These are phyloP conservation scores for Opisthograptis luteolata DNA, from an alignment of 2,888 invertebrate genomes.

Conservation along the genomic window DNA sequence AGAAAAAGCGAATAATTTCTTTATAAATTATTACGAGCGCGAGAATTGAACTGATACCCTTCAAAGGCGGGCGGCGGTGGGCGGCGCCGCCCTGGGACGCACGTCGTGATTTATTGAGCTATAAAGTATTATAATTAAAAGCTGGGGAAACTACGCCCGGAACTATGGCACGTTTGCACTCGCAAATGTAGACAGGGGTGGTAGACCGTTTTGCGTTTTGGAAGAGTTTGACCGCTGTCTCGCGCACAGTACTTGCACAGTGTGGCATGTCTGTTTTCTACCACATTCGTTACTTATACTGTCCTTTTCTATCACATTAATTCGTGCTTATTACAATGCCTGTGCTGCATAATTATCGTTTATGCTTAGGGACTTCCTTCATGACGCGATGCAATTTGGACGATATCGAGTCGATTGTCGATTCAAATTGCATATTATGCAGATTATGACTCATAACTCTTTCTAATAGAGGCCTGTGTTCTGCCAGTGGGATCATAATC, in stretches of 20 bases:
- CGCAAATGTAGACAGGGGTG: conserved; percentile 44
- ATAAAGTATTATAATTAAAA: conserved; percentile 93
- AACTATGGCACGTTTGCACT: conserved; percentile 68
- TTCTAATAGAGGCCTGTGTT: too few species aligned
- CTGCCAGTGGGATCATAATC: too few species aligned
- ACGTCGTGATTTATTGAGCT: conserved; percentile 88
- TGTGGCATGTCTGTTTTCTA: too few species aligned
- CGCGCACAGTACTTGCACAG: neutral
- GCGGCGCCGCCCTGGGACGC: conserved; percentile 64
- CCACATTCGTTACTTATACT: too few species aligned
- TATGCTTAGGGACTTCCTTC: too few species aligned
- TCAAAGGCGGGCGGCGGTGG: conserved; percentile 69
- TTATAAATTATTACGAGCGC: conserved; percentile 87
- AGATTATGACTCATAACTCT: too few species aligned
- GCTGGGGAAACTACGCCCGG: conserved; percentile 80
- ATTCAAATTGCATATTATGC: too few species aligned
- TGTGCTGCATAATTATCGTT: too few species aligned
- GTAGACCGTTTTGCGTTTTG: conserved; percentile 16
- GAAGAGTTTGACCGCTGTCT: conserved; percentile 14
- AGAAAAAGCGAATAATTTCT: conserved; percentile 85
- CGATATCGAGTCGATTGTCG: too few species aligned
- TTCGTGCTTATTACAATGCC: too few species aligned
- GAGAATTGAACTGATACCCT: conserved; percentile 89
- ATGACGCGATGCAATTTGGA: too few species aligned
- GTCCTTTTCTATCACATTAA: too few species aligned